A percentile compares a stretch with the other conserved stretches of the same genome.
Evolutionary conservation across 1,140 invertebrate species (phyloP).

Genomic region (Drosophila obscura): DNA sequence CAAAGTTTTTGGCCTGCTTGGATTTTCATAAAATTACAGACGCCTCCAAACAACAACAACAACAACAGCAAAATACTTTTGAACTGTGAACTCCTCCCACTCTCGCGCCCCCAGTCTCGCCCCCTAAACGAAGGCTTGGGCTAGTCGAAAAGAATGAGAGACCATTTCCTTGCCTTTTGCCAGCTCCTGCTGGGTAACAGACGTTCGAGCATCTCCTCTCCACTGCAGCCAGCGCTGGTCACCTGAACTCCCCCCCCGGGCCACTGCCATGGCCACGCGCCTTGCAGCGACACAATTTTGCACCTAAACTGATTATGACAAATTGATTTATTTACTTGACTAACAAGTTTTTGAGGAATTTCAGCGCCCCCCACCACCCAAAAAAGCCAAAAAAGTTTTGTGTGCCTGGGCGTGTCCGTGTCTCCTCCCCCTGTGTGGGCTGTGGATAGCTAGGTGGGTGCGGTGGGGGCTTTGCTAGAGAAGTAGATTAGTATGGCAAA

Average conservation of each 20-base stretch:
- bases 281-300: conserved; percentile 76
- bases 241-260: conserved; percentile 7
- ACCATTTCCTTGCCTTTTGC: no score
- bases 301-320: conserved; percentile 83
- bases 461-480: not conserved
- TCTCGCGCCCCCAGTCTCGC: no score
- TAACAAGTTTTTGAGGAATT: conserved; percentile 82
- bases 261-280: not conserved
- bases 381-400: conserved; percentile 68
- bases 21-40: conserved; percentile 71
- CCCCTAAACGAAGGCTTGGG: no score
- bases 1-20: conserved; percentile 67
- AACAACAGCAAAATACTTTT: conserved; percentile 56
- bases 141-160: no score
- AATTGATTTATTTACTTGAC: conserved; percentile 83
- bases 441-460: not conserved
- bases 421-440: not conserved
- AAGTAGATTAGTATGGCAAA: conserved; percentile 67
- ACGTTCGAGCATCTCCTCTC: not conserved
- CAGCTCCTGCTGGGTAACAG: conserved; percentile 9
- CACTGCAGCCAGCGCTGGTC: not conserved
- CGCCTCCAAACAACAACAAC: conserved; percentile 45
- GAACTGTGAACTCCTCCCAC: conserved; percentile 29
- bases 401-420: not conserved
- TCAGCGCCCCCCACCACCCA: conserved; percentile 14